Conservation (phyloP, 1,140 invertebrate species). For the Parapsyche elsis region DNA sequence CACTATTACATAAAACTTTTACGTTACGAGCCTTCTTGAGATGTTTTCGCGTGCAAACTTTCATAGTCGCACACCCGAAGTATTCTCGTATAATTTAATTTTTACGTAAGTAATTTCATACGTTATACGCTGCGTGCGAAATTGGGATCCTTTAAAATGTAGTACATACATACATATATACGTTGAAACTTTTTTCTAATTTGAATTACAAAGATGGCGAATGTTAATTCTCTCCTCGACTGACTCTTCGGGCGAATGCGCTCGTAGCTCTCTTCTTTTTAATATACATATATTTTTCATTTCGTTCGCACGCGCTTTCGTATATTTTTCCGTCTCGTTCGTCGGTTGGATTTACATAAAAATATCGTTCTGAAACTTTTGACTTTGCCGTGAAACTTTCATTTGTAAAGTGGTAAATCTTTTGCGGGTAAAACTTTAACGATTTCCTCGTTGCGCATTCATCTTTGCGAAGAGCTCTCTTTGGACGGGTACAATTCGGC, state of each 20-base stretch:
- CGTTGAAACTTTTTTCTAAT: neutral
- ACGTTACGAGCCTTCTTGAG: neutral
- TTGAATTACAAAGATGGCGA: constrained; percentile 5
- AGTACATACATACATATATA: neutral
- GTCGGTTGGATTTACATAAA: constrained; percentile 13
- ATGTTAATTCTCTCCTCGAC: neutral
- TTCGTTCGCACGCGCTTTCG: neutral
- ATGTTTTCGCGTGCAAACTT: too few species aligned
- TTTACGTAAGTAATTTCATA: too few species aligned
- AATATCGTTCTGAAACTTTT: constrained; percentile 29
- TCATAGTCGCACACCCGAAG: too few species aligned
- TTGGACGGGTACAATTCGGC: neutral
- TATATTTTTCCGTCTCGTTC: constrained; percentile 2
- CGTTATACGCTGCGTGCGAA: neutral
- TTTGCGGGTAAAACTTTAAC: constrained; percentile 14
- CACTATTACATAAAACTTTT: neutral
- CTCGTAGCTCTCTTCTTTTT: neutral
- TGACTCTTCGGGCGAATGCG: neutral
- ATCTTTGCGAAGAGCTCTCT: neutral
- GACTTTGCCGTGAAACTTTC: constrained; percentile 12
- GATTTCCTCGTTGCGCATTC: constrained; percentile 15
- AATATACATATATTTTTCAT: neutral
- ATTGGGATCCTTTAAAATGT: neutral
- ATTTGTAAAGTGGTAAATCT: constrained; percentile 25
- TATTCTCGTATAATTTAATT: too few species aligned